Base-by-base conservation (phyloP, 2,888 invertebrate genomes). In the Pristionchus japonicus region DNA sequence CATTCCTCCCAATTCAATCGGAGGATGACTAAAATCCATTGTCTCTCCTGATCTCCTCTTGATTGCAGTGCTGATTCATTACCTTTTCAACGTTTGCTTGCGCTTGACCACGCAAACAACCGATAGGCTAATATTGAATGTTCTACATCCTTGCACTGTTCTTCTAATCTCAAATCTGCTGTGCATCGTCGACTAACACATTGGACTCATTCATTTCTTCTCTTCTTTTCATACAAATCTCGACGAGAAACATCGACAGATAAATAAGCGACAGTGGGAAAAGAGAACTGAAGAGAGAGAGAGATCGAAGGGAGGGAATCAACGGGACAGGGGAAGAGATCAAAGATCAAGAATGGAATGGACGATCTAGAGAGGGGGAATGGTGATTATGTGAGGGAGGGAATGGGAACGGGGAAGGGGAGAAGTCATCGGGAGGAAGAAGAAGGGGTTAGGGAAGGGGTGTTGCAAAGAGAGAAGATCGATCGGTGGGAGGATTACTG, bases 161-260 rank as follows among this genome's bases (percentile, higher is more conserved):
- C 13, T 37, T 70, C 31, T 70, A 3, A 2, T 70, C 34, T 70
- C 37, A 20, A 70, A 15, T 34, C 70, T 70, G 34, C 37, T 11
- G 31, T 20, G 43, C 34, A 9, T 43, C 3, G 3, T 77, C 13
- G n/a, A 43, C 82, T 49, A 82, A 82, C 82, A 82, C 82, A 49
- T 31, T 82, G 82, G 49, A 82, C 49, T 47, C 82, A 82, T 82
- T 82, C 82, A 82, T 82, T 82, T 82, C 82, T 82, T 82, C 82
- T 82, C 82, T 82, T 82, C 82, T 49, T 49, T 82, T 82, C 82
- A 82, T 74, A 82, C 52, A 52, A 82, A 82, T 82, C 82, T 82
- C 82, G 82, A 82, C 82, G 82, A n/a, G 52, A n/a, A n/a, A n/a
- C 82, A 82, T 82, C 82, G 82, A 82, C 82, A 34, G 82, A 82